Percentiles rank a stretch among this genome's conserved stretches.
phyloP scores from a whole-genome alignment of 2,888 invertebrate genomes.

The Cepaea hortensis region DNA sequence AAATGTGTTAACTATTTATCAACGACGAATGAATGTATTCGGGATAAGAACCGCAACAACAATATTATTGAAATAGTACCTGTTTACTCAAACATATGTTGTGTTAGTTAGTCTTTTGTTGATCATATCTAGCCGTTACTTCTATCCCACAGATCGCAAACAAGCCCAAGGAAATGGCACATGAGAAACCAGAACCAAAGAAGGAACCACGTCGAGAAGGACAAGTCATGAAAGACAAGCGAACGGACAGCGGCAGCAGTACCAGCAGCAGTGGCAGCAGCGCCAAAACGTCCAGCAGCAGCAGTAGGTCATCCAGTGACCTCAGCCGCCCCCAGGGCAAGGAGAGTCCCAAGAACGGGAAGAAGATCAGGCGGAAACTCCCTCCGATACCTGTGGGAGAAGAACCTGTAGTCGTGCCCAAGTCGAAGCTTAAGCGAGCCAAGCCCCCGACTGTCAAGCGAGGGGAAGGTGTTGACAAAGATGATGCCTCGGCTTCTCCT shows the following conservation, averaged over 20 bases:
- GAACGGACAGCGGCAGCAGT: slow-evolving; percentile 54
- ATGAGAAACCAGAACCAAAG: slow-evolving; percentile 11
- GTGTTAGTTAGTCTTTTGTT: background rate
- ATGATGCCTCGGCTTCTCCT: background rate
- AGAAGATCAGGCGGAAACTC: slow-evolving; percentile 63
- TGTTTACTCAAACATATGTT: too few species aligned
- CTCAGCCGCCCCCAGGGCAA: slow-evolving; percentile 22
- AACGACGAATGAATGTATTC: too few species aligned
- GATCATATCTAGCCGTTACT: background rate
- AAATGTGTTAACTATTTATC: too few species aligned
- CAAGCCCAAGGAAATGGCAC: slow-evolving; percentile 24
- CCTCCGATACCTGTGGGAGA: slow-evolving; percentile 69
- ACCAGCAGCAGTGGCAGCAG: slow-evolving; percentile 48
- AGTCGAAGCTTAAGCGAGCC: slow-evolving; percentile 47
- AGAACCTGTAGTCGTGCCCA: slow-evolving; percentile 56
- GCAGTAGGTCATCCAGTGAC: slow-evolving; percentile 42
- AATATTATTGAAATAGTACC: too few species aligned
- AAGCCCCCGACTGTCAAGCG: slow-evolving; percentile 47
- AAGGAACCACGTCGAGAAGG: slow-evolving; percentile 41
- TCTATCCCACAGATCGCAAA: slow-evolving; percentile 32
- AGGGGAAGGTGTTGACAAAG: slow-evolving; percentile 28
- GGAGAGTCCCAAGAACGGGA: slow-evolving; percentile 47
- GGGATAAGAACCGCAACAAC: too few species aligned
- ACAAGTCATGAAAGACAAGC: slow-evolving; percentile 55
- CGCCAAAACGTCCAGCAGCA: slow-evolving; percentile 40